phyloP scores from a whole-genome alignment of 2,113 vertebrate genomes.

The Strix uralensis region DNA sequence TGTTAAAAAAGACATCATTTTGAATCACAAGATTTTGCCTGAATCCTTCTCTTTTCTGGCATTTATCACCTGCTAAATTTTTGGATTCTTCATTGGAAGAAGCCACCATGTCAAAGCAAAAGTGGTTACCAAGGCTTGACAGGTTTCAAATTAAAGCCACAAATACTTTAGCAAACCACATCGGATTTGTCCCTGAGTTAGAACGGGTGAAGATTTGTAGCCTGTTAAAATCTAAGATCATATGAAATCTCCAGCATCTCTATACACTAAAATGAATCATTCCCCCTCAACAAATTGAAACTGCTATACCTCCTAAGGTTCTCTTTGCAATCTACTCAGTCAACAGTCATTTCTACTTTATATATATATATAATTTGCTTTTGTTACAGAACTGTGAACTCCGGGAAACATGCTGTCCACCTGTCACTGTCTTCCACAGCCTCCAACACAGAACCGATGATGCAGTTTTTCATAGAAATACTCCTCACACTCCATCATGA shows the following conservation, averaged over 20 bases:
- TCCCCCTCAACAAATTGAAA: background rate
- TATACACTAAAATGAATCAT: background rate
- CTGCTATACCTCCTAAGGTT: background rate
- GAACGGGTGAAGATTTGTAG: background rate
- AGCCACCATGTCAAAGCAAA: background rate
- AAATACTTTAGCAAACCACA: background rate
- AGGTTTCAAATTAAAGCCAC: background rate
- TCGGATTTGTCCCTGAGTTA: background rate
- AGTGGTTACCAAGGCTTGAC: background rate
- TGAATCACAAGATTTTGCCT: background rate
- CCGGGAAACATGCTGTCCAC: background rate
- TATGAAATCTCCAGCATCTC: background rate
- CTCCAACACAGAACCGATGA: background rate
- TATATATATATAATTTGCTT: background rate
- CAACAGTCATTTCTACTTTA: background rate
- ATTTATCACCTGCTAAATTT: background rate
- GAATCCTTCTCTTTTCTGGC: background rate
- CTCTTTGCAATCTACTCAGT: background rate
- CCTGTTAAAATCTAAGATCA: background rate
- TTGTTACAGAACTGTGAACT: background rate
- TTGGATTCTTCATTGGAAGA: background rate
- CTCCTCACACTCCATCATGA: background rate
- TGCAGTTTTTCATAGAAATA: background rate
- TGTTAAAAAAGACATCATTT: background rate
- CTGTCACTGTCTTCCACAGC: background rate